Evolutionary conservation across 2,888 invertebrate genomes (phyloP), one percentile per base, ranked within the genome.

Genomic region (Mythimna loreyi): DNA sequence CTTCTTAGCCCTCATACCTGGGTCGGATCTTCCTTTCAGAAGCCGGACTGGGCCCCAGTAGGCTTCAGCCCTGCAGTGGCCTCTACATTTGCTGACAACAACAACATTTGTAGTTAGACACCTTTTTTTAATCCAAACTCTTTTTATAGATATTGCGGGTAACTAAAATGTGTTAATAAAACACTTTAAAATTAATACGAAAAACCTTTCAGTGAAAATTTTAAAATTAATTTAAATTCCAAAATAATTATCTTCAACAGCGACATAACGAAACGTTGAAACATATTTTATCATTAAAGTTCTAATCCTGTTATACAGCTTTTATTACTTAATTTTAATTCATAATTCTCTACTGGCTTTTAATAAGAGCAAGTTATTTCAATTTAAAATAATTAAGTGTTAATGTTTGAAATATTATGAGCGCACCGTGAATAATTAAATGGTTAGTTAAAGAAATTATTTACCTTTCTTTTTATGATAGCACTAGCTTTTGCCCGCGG

Each of bases 241-340:
- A 45, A 53, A 53, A 55, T 55, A 76, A 76, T 76, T 56, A 66
- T 56, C 36, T 63, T 30, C 30, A 49, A 45, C 49, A 72, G 63
- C 56, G 62, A 58, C 58, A 63, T 43, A 63, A 68, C 77, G 64
- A 72, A 73, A 61, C 40, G 47, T 45, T 68, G 59, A 63, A 78
- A 65, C 55, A 60, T 67, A 64, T 55, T 78, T 75, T 28, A 71
- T 71, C 36, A 62, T 57, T 74, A 50, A 69, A 64, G 23, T 72
- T 78, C 19, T 73, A 79, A 79, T 79, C 62, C 60, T 53, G 11
- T 76, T 59, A 68, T 53, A 74, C 40, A 13, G 50, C 45, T 52
- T 76, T 74, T 61, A 79, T 53, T 63, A 62, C 60, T 67, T 74
- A 45, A 79, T 74, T 72, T 78, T 25, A 63, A 79, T 78, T 76